Percentiles rank a stretch among this genome's conserved stretches.
Conservation (phyloP, 2,888 invertebrate species). For the Noctua janthina region DNA sequence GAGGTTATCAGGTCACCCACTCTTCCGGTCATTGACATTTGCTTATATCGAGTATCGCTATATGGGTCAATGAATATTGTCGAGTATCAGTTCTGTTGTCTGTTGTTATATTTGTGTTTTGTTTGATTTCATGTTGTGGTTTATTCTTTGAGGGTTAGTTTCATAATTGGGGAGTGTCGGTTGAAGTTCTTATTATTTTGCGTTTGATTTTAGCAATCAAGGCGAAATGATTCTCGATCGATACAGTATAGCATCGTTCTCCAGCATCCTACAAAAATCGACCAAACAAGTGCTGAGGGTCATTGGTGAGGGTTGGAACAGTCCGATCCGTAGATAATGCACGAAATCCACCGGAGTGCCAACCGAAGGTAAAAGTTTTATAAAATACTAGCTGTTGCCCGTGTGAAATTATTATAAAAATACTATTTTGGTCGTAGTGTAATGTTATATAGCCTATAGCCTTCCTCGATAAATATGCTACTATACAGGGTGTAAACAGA, state of each 20-base stretch:
- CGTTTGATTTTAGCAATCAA: not conserved
- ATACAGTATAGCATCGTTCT: not conserved
- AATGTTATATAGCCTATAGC: too few relatives aligned
- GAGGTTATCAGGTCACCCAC: conserved; percentile 62
- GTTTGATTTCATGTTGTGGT: conserved; percentile 1
- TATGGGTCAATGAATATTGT: conserved; percentile 67
- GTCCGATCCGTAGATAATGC: not conserved
- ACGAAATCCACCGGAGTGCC: not conserved
- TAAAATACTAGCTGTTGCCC: not conserved
- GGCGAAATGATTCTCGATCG: not conserved
- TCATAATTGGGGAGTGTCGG: not conserved
- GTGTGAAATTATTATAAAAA: too few relatives aligned
- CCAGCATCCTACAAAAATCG: not conserved
- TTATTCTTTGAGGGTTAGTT: conserved; percentile 12
- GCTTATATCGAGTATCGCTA: conserved; percentile 63
- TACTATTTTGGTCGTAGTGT: too few relatives aligned
- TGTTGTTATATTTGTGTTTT: conserved; percentile 1
- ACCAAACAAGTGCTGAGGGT: not conserved
- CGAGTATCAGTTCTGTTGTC: conserved; percentile 35
- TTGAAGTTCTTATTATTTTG: not conserved
- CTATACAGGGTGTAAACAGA: too few relatives aligned
- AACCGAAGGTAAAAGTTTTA: not conserved
- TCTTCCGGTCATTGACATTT: conserved; percentile 65
- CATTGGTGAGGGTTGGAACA: not conserved
- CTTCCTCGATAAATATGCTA: too few relatives aligned